A percentile compares a stretch with the other conserved stretches of the same genome.
Conservation (phyloP, 1,140 invertebrate species). For the Pinna nobilis region DNA sequence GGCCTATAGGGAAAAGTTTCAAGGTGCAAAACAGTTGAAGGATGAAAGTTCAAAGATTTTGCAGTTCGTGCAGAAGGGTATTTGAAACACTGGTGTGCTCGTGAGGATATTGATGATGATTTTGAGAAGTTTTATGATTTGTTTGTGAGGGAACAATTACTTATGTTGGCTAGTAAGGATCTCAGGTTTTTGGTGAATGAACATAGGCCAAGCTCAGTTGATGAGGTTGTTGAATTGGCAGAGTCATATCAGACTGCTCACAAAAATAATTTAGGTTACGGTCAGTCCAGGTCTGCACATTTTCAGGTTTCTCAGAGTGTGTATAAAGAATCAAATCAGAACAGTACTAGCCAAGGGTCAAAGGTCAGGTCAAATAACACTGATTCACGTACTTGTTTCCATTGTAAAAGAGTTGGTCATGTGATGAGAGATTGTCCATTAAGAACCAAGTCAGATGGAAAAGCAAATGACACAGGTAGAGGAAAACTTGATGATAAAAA, state of each 20-base stretch:
- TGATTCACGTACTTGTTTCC: no score
- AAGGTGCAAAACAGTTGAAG: no score
- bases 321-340: no score
- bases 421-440: slow-evolving; percentile 3
- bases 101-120: background rate
- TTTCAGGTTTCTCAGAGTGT: no score
- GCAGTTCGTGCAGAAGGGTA: slow-evolving; percentile 3
- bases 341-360: no score
- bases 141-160: slow-evolving; percentile 2
- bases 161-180: background rate
- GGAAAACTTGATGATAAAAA: no score
- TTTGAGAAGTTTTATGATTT: background rate
- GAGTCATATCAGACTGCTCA: slow-evolving; percentile 7
- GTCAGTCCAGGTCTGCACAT: no score
- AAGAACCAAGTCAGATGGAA: no score
- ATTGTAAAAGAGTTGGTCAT: background rate
- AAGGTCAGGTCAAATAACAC: no score
- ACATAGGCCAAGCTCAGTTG: background rate
- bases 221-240: slow-evolving; percentile 2
- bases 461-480: background rate
- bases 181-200: slow-evolving; percentile 3
- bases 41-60: slow-evolving; percentile 6
- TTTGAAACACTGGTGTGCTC: slow-evolving; percentile 16
- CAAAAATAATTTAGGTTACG: no score
- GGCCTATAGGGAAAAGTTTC: slow-evolving; percentile 16